Evolutionary conservation across 2,797 vertebrate species (phyloP).

Genomic region (Arrhamphus sclerolepis): DNA sequence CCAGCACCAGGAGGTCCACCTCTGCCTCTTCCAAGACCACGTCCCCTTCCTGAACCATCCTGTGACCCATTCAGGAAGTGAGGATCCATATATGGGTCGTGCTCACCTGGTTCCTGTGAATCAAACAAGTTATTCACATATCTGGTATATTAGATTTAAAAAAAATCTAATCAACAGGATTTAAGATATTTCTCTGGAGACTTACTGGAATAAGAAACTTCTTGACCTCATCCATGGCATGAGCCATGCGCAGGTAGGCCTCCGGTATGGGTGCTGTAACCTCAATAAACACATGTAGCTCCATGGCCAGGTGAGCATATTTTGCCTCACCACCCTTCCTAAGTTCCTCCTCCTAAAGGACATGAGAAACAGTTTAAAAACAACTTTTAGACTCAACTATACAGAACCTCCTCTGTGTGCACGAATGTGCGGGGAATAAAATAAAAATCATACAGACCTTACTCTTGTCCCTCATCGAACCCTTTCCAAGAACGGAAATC

Average conservation of each 20-base stretch:
- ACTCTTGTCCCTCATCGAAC: slow-evolving; percentile 97
- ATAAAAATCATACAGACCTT: slow-evolving; percentile 80
- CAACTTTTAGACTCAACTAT: background rate
- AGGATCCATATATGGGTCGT: slow-evolving; percentile 93
- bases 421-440: background rate
- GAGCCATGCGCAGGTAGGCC: slow-evolving; percentile 94
- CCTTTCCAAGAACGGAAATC: slow-evolving; percentile 96
- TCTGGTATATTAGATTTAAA: background rate
- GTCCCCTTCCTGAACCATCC: slow-evolving; percentile 85
- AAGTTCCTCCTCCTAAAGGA: slow-evolving; percentile 90
- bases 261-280: slow-evolving; percentile 95
- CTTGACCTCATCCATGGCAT: slow-evolving; percentile 98
- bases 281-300: slow-evolving; percentile 96
- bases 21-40: slow-evolving; percentile 88
- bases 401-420: background rate
- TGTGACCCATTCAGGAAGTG: slow-evolving; percentile 95
- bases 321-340: slow-evolving; percentile 95
- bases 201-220: slow-evolving; percentile 96
- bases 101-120: slow-evolving; percentile 91
- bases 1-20: slow-evolving; percentile 89
- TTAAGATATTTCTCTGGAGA: background rate
- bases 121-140: background rate
- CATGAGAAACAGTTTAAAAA: background rate
- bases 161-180: background rate
- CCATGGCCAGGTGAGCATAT: slow-evolving; percentile 95